Evolutionary conservation across 2,113 vertebrate species (phyloP).

Genomic region (Chloebia gouldiae): DNA sequence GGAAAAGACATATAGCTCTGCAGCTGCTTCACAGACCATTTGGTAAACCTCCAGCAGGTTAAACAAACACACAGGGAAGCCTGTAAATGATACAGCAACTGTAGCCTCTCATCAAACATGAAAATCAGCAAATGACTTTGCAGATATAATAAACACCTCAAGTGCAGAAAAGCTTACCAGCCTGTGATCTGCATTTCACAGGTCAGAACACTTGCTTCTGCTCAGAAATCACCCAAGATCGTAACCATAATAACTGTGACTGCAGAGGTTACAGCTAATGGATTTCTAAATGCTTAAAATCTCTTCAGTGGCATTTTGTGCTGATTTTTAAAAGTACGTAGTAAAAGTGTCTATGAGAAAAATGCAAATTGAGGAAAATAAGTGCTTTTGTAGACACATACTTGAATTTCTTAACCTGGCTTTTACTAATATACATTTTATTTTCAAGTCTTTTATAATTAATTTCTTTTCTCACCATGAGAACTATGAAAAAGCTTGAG

Average conservation of each 20-base stretch:
- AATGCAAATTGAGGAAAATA: neutral
- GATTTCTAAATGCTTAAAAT: constrained; percentile 9
- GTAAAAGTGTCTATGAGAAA: neutral
- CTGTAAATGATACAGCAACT: neutral
- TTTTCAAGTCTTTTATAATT: neutral
- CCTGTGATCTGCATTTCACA: constrained; percentile 26
- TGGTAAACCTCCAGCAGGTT: constrained; percentile 40
- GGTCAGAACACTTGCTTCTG: constrained; percentile 5
- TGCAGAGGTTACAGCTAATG: constrained; percentile 34
- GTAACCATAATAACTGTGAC: neutral
- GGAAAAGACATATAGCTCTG: neutral
- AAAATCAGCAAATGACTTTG: constrained; percentile 46
- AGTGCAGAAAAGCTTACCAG: constrained; percentile 25
- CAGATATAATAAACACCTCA: constrained; percentile 38
- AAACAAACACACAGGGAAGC: constrained; percentile 34
- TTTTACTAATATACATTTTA: neutral
- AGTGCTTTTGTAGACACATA: neutral
- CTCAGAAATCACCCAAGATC: neutral
- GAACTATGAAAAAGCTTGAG: neutral
- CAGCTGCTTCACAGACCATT: constrained; percentile 8
- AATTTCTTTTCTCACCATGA: neutral
- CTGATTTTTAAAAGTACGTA: neutral
- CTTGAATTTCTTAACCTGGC: neutral
- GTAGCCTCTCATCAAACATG: constrained; percentile 30
- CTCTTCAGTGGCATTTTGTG: neutral